Percentiles rank a stretch among this genome's conserved stretches.
Conservation (phyloP, 2,888 invertebrate genomes). For the Auanema freiburgensis region DNA sequence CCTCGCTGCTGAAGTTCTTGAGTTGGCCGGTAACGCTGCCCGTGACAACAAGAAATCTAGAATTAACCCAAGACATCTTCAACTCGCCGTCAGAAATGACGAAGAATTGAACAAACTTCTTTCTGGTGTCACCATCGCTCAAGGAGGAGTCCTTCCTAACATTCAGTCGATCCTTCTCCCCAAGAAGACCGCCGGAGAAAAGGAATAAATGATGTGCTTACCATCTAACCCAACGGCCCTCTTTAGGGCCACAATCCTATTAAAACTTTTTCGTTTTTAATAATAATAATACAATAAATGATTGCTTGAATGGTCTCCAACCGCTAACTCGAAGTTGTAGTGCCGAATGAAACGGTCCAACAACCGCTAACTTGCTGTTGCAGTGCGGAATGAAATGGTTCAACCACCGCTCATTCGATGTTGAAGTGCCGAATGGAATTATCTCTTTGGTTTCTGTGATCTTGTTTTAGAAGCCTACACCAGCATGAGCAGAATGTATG, state of each 20-base stretch:
- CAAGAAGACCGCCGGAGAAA: conserved; percentile 52
- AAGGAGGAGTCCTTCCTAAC: conserved; percentile 77
- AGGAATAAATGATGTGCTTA: conserved; percentile 19
- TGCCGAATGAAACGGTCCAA: no score
- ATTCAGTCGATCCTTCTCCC: conserved; percentile 58
- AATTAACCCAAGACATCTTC: conserved; percentile 66
- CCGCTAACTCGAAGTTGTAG: no score
- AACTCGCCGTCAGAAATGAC: conserved; percentile 59
- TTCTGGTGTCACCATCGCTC: conserved; percentile 78
- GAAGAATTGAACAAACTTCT: conserved; percentile 60
- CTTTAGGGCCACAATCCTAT: conserved; percentile 57
- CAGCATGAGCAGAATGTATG: no score
- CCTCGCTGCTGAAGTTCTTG: conserved; percentile 58
- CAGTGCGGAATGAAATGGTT: no score
- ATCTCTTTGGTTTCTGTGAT: no score
- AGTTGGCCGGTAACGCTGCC: conserved; percentile 65
- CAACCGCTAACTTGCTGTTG: no score
- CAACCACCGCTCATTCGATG: no score
- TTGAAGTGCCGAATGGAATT: no score
- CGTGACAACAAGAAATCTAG: conserved; percentile 68
- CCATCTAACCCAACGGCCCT: conserved; percentile 49
- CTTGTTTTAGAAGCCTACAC: no score
- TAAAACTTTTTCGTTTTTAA: no score
- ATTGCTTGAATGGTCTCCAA: no score
- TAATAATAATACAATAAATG: no score